phyloP scores from a whole-genome alignment of 2,113 vertebrate species.

The Thryonomys swinderianus region DNA sequence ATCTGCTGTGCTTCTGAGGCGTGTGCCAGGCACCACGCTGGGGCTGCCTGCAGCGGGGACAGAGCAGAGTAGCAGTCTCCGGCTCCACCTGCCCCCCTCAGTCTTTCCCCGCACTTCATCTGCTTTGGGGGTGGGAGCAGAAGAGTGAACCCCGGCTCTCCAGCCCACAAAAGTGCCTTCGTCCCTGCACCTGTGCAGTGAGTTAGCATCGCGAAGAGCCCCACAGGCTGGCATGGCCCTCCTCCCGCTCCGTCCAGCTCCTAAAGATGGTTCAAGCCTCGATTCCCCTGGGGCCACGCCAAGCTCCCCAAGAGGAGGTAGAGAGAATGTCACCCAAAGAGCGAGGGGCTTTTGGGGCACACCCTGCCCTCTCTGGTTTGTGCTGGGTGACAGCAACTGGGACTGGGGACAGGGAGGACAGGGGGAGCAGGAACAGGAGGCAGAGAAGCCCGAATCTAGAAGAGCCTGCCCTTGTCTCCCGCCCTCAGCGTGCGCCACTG shows the following conservation, averaged over 20 bases:
- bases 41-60: background rate
- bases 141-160: background rate
- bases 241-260: conserved; percentile 54
- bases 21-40: background rate
- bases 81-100: too few relatives aligned
- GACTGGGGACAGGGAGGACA: background rate
- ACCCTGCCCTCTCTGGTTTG: background rate
- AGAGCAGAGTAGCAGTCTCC: background rate
- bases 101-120: background rate
- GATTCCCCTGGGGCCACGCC: background rate
- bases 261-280: conserved; percentile 68
- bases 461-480: background rate
- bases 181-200: background rate
- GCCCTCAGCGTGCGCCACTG: background rate
- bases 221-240: background rate
- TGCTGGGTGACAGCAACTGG: background rate
- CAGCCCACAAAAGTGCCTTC: background rate
- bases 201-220: background rate
- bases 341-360: background rate
- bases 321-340: background rate
- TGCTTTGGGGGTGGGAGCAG: background rate
- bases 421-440: background rate
- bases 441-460: background rate
- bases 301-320: background rate
- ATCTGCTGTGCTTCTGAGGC: background rate